Evolutionary conservation across 2,797 vertebrate genomes (phyloP).

Genomic region (Poliocrania exsul): DNA sequence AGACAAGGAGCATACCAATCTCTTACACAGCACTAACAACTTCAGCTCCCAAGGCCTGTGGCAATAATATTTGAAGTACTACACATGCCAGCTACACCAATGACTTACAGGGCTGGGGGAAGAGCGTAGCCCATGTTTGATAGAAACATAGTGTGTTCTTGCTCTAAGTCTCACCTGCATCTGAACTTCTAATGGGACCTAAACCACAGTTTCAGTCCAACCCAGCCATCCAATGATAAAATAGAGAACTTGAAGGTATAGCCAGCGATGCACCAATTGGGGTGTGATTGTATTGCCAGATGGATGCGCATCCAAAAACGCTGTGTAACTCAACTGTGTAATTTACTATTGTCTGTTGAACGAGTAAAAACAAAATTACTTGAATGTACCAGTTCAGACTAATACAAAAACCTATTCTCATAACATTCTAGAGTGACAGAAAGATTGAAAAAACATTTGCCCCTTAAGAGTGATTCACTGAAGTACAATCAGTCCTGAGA

Average conservation of each 20-base stretch:
- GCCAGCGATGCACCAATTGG: background rate
- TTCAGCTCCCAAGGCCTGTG: background rate
- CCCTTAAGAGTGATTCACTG: background rate
- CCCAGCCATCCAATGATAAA: background rate
- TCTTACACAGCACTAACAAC: background rate
- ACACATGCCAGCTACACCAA: background rate
- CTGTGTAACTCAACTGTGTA: background rate
- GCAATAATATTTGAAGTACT: background rate
- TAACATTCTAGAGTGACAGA: background rate
- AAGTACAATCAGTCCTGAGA: background rate
- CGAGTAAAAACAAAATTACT: background rate
- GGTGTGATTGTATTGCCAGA: rapidly evolving
- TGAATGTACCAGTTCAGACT: background rate
- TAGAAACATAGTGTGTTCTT: background rate
- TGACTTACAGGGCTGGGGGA: background rate
- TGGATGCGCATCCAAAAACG: background rate
- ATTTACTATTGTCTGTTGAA: background rate
- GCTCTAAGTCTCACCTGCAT: background rate
- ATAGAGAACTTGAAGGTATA: background rate
- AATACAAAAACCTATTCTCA: background rate
- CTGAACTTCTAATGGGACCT: background rate
- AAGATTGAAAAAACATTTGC: background rate
- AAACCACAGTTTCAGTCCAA: background rate
- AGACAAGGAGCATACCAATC: background rate
- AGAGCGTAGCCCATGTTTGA: rapidly evolving